A percentile compares a stretch with the other conserved stretches of the same genome.
Evolutionary conservation across 2,113 vertebrate genomes (phyloP).

Genomic region (Anhinga anhinga): DNA sequence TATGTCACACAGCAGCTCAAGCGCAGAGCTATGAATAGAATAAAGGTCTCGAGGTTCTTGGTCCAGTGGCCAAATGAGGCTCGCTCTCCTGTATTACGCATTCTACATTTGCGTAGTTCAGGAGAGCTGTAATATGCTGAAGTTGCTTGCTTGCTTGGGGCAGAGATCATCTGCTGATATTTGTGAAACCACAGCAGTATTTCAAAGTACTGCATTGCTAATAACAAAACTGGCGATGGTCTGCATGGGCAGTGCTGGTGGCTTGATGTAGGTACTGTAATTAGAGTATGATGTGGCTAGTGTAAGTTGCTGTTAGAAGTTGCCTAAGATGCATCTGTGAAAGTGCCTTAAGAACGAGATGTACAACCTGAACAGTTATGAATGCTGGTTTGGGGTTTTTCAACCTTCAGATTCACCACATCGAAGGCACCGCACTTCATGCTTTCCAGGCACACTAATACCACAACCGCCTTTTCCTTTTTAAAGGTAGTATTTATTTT

Average conservation of each 20-base stretch:
- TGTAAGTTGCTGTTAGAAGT: not conserved
- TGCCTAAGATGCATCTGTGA: not conserved
- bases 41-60: not conserved
- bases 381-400: not conserved
- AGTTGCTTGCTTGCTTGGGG: not conserved
- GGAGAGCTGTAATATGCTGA: not conserved
- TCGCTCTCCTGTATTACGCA: fast-evolving
- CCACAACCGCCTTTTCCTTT: not conserved
- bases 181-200: not conserved
- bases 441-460: not conserved
- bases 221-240: not conserved
- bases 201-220: not conserved
- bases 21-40: slow-evolving; percentile 35
- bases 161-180: not conserved
- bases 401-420: not conserved
- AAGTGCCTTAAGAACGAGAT: not conserved
- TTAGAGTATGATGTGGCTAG: not conserved
- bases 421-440: not conserved
- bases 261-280: not conserved
- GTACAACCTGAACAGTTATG: not conserved
- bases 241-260: not conserved
- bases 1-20: not conserved
- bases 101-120: not conserved
- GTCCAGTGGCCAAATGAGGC: not conserved
- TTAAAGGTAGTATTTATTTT: not conserved